phyloP scores from a whole-genome alignment of 2,113 vertebrate genomes.

The Rhinogobius similis region DNA sequence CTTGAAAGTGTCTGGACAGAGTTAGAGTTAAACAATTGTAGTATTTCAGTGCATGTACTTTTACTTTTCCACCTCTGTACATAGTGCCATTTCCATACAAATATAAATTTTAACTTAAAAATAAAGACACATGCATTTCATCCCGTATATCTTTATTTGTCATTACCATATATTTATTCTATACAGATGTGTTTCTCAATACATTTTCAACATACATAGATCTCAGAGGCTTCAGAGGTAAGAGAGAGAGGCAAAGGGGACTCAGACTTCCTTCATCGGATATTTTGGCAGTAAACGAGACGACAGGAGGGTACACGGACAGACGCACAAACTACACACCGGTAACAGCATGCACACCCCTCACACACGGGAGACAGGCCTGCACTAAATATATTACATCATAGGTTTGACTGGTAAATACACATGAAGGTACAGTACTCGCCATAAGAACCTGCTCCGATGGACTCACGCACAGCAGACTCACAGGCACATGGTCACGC shows the following conservation, averaged over 20 bases:
- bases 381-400: slow-evolving; percentile 70
- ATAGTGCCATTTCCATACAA: neutral
- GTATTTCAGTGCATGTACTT: too few species aligned
- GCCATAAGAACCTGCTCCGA: slow-evolving; percentile 55
- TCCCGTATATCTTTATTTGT: slow-evolving; percentile 72
- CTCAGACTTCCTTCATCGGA: slow-evolving; percentile 63
- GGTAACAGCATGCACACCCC: slow-evolving; percentile 48
- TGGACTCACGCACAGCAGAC: slow-evolving; percentile 18
- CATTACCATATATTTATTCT: slow-evolving; percentile 73
- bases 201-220: slow-evolving; percentile 75
- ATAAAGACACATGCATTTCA: slow-evolving; percentile 9
- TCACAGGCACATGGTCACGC: slow-evolving; percentile 3
- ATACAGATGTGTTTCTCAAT: slow-evolving; percentile 74
- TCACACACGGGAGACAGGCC: slow-evolving; percentile 51
- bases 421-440: slow-evolving; percentile 66
- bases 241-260: slow-evolving; percentile 38
- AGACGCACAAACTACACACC: slow-evolving; percentile 26
- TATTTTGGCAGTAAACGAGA: slow-evolving; percentile 72
- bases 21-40: too few species aligned
- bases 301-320: slow-evolving; percentile 64
- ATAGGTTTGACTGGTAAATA: slow-evolving; percentile 68
- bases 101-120: neutral
- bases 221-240: slow-evolving; percentile 64
- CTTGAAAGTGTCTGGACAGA: too few species aligned
- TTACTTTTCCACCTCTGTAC: neutral